These are phyloP conservation scores for Deilephila elpenor DNA, from an alignment of 2,888 invertebrate genomes.

Conservation along the genomic window DNA sequence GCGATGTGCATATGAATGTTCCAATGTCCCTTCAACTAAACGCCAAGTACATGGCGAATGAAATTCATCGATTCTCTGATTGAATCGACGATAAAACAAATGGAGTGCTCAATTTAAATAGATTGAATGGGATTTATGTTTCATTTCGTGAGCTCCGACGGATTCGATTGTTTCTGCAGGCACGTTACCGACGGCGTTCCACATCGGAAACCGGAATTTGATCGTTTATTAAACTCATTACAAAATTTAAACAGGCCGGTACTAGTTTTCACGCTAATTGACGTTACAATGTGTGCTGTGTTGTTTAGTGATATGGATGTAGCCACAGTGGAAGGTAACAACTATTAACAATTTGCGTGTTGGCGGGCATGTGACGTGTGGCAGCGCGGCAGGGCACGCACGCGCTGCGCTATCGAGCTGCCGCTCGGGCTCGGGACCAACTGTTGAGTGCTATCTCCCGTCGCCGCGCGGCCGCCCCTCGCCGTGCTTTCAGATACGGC, in stretches of 20 bases:
- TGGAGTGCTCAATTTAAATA: conserved; percentile 80
- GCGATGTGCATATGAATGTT: background rate
- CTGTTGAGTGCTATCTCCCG: conserved; percentile 74
- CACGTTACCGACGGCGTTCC: conserved; percentile 35
- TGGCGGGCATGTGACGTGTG: conserved; percentile 58
- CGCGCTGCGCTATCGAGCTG: conserved; percentile 76
- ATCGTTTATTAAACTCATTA: conserved; percentile 54
- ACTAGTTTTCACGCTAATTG: conserved; percentile 58
- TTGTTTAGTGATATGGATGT: background rate
- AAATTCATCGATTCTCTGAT: conserved; percentile 71
- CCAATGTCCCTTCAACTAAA: conserved; percentile 3
- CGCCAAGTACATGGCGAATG: conserved; percentile 56
- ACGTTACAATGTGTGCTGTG: conserved; percentile 41
- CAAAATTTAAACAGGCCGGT: conserved; percentile 46
- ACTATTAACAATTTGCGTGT: conserved; percentile 46
- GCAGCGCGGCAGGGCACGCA: conserved; percentile 64
- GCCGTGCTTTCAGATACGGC: conserved; percentile 50
- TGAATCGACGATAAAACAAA: conserved; percentile 79
- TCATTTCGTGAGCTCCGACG: conserved; percentile 69
- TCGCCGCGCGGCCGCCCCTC: conserved; percentile 38
- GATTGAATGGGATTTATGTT: conserved; percentile 81
- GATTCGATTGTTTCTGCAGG: conserved; percentile 40
- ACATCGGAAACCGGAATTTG: conserved; percentile 52
- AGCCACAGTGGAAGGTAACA: conserved; percentile 13
- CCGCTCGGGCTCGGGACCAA: conserved; percentile 57